A percentile compares a stretch with the other conserved stretches of the same genome.
phyloP scores from a whole-genome alignment of 2,113 vertebrate genomes.

The Ammospiza nelsoni region DNA sequence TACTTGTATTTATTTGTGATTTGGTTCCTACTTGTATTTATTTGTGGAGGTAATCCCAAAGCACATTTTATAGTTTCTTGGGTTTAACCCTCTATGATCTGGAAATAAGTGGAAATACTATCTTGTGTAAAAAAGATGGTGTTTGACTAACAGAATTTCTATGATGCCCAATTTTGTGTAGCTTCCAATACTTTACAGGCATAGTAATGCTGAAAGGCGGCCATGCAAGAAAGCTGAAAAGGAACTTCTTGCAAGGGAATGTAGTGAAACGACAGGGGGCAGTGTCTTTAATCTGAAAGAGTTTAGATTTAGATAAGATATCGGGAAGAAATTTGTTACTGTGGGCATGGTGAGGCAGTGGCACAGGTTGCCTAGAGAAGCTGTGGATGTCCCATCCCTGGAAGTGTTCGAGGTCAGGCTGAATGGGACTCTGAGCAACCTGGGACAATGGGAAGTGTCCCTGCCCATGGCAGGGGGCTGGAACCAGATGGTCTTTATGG shows the following conservation, averaged over 20 bases:
- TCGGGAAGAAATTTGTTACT: neutral
- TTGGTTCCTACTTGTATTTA: neutral
- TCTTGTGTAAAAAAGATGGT: neutral
- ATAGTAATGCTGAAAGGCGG: slow-evolving; percentile 8
- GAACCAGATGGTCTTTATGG: neutral
- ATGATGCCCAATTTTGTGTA: slow-evolving; percentile 9
- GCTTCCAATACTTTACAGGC: neutral
- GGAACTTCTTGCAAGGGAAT: neutral
- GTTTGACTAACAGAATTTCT: slow-evolving; percentile 4
- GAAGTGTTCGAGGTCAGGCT: neutral
- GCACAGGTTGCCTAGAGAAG: neutral
- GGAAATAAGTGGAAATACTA: neutral
- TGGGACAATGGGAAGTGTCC: neutral
- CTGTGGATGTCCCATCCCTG: neutral
- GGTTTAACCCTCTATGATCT: neutral
- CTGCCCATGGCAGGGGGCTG: rapidly evolving
- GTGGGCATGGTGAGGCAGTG: neutral
- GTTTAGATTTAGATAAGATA: neutral
- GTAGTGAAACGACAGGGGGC: neutral
- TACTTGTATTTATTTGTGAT: neutral
- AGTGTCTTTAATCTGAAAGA: neutral
- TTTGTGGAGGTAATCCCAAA: neutral
- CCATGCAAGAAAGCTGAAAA: neutral
- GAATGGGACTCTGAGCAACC: neutral
- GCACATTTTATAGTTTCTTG: neutral